Evolutionary conservation across 2,113 vertebrate species (phyloP), one percentile per base, ranked within the genome.

Genomic region (Heliornis fulica): DNA sequence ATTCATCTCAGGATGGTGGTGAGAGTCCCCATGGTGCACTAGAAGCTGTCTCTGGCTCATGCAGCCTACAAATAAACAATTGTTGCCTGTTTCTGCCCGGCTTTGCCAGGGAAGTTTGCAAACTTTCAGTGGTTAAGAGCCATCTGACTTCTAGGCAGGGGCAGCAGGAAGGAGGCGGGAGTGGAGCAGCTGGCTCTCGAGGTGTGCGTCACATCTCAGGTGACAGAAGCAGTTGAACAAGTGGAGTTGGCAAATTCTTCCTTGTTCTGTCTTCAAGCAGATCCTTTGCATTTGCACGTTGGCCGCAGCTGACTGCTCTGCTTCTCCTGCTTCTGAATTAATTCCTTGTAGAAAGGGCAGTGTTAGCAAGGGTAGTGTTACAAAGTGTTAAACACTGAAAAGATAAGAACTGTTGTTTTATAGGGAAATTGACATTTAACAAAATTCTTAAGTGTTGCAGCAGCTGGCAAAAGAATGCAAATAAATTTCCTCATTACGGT

Each of bases 391-490:
- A 87, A 86, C 54, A 83, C 46, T 0, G 3, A 63, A 87, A 70
- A 63, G 10, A 50, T 86, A 40, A 28, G 79, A 77, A 81, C 38
- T 38, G 50, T 3, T 59, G 17, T 71, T 92, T 92, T 38, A 43
- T 83, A 51, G 43, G 59, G 78, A 86, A 91, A 70, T 9, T 86
- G 90, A 43, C 76, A 36, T 95, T 85, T 83, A 70, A 40, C 83
- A 63, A 41, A 81, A 31, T 86, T 91, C 36, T 38, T 38, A 43
- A 7, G 22, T 56, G 23, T 13, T 48, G 71, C 87, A 80, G 78
- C 88, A 93, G 90, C 84, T 91, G 91, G 87, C 63, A 51, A 32
- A 59, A 91, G 66, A 38, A 23, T 46, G 71, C 63, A 80, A 95
- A 87, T 76, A 72, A 63, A 74, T n/a, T 77, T 74, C 38, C 46